phyloP scores from a whole-genome alignment of 1,140 invertebrate species.

The Diprion similis region DNA sequence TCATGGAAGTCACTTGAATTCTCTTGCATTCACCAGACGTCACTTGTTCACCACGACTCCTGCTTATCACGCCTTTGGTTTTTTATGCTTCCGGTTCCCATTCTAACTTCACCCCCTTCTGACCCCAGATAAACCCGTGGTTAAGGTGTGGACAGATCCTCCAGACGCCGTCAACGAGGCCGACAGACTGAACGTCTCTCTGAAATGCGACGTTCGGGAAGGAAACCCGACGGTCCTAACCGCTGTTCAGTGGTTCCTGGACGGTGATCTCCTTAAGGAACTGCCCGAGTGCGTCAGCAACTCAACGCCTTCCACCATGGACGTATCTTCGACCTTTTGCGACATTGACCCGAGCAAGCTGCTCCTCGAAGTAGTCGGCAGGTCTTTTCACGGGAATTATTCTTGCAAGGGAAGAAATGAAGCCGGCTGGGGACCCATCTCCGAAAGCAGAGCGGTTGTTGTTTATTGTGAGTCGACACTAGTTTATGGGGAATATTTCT shows the following conservation, averaged over 20 bases:
- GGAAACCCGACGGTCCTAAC: constrained; percentile 72
- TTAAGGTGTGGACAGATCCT: constrained; percentile 79
- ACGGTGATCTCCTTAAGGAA: constrained; percentile 82
- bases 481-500: constrained; percentile 33
- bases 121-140: constrained; percentile 76
- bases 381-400: constrained; percentile 90
- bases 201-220: constrained; percentile 78
- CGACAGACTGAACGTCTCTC: constrained; percentile 80
- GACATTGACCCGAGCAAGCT: constrained; percentile 86
- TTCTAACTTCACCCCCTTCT: constrained; percentile 24
- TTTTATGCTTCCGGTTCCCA: constrained; percentile 24
- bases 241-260: constrained; percentile 83
- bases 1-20: no score
- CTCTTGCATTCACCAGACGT: background rate
- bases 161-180: constrained; percentile 77
- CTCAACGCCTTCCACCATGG: constrained; percentile 45
- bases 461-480: constrained; percentile 74
- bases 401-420: constrained; percentile 86
- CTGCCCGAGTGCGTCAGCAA: constrained; percentile 80
- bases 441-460: constrained; percentile 74
- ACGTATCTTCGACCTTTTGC: constrained; percentile 67
- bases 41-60: background rate
- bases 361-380: constrained; percentile 79
- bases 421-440: constrained; percentile 83
- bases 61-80: background rate